phyloP scores from a whole-genome alignment of 2,888 invertebrate genomes.

The Criorhina ranunculi region DNA sequence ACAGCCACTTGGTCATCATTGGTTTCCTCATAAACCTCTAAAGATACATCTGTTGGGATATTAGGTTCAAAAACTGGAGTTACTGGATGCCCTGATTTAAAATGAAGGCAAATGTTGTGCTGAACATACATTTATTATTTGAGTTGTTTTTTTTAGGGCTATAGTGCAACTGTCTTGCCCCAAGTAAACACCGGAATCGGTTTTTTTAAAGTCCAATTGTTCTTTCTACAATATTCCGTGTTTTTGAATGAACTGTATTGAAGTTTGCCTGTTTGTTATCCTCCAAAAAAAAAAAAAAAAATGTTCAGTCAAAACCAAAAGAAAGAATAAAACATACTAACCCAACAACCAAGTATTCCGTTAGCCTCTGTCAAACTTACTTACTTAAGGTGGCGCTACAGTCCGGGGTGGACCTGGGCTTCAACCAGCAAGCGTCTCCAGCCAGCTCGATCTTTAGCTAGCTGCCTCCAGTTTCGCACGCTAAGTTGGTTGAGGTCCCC shows the following conservation, averaged over 20 bases:
- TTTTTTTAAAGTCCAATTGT: conserved; percentile 10
- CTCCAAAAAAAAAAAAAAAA: background rate
- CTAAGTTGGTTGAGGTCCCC: too few relatives aligned
- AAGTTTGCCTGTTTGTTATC: conserved; percentile 10
- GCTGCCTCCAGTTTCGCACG: too few relatives aligned
- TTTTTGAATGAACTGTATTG: conserved; percentile 25
- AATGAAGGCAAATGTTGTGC: conserved; percentile 6
- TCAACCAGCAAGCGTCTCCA: too few relatives aligned
- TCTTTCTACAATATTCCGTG: conserved; percentile 20
- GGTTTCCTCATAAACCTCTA: background rate
- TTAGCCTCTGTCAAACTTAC: too few relatives aligned
- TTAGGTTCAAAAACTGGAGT: background rate
- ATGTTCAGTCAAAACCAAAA: too few relatives aligned
- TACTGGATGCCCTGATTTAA: background rate
- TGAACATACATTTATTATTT: background rate
- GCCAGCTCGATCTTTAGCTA: too few relatives aligned
- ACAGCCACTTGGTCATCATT: conserved; percentile 8
- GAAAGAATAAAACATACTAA: too few relatives aligned
- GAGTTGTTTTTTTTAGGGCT: conserved; percentile 1
- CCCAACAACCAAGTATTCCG: too few relatives aligned
- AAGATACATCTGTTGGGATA: background rate
- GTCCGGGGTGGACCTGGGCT: too few relatives aligned
- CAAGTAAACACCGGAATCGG: conserved; percentile 2
- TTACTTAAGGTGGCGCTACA: too few relatives aligned
- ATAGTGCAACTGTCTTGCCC: background rate